Base-by-base conservation (phyloP, 2,797 vertebrate species). In the Microchirus variegatus region DNA sequence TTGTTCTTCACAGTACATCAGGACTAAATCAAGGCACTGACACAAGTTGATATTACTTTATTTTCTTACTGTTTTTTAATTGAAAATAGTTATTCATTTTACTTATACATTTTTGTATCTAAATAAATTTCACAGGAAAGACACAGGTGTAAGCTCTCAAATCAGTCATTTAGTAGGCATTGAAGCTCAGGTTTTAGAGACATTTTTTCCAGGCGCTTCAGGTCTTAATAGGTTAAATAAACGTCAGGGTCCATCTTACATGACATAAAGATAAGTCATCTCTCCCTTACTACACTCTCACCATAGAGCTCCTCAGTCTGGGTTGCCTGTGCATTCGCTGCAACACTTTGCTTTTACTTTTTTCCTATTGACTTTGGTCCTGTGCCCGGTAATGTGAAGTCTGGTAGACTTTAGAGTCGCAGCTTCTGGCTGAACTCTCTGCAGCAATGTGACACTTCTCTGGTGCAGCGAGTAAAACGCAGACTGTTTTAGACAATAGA, bases 281-380 rank as follows among this genome's bases (percentile, higher is more conserved):
- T 31, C 7, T 51, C 11, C 31, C 45, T 52, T 22, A 42, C 11
- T 14, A 14, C 52, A 71, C 55, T 77, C 60, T 12, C 66, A 75
- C 75, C 78, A 75, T 77, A 70, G 73, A 66, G 61, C 56, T 59
- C 48, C 62, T 74, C 40, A 45, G 52, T 74, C 31, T 67, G 59
- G 45, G 46, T n/a, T 11, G 48, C 42, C 41, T 48, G 16, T 50
- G 13, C 35, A 15, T 78, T 71, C 54, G 18, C 55, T 44, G 37
- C 48, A 57, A 45, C 46, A 11, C 12, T 79, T 73, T 47, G 49
- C 58, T 53, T 83, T 75, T 53, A 48, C 53, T 71, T 42, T 42
- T 42, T 15, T 79, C 67, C 61, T 74, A 70, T 85, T 86, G 78
- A 75, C 60, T 58, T 84, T 83, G 80, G 77, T 77, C 60, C 41